A percentile compares a stretch with the other conserved stretches of the same genome.
Conservation (phyloP, 2,113 vertebrate genomes). For the Cochlearius cochlearius region DNA sequence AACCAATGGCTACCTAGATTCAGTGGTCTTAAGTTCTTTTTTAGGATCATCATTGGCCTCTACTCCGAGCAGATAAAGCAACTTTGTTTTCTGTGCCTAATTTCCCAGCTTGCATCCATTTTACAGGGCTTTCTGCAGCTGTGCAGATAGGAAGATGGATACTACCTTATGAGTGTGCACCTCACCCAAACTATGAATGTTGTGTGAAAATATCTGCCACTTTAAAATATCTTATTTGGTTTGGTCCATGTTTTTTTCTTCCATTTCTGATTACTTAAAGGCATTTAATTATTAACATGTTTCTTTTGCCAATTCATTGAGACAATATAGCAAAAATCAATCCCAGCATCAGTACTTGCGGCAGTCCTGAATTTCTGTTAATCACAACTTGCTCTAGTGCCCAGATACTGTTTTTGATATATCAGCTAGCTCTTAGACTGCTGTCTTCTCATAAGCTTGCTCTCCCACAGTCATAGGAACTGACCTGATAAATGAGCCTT, state of each 20-base stretch:
- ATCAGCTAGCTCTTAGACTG: background rate
- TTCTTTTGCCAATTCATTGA: background rate
- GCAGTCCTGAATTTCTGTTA: background rate
- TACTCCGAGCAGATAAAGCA: background rate
- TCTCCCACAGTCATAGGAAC: background rate
- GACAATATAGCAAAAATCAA: background rate
- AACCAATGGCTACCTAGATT: background rate
- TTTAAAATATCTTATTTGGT: background rate
- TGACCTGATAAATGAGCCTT: background rate
- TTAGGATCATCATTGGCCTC: background rate
- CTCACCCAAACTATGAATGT: background rate
- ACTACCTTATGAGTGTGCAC: background rate
- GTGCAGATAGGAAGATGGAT: background rate
- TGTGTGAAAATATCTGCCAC: background rate
- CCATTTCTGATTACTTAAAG: background rate
- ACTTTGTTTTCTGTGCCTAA: background rate
- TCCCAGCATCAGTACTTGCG: background rate
- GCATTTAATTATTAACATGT: background rate
- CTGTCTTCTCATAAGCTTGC: background rate
- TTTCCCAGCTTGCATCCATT: background rate
- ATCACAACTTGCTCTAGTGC: background rate
- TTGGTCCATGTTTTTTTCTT: background rate
- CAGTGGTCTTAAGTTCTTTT: background rate
- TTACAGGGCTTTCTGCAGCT: background rate
- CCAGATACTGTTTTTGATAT: background rate